Evolutionary conservation across 2,888 invertebrate genomes (phyloP).

Genomic region (Andrena bucephala): DNA sequence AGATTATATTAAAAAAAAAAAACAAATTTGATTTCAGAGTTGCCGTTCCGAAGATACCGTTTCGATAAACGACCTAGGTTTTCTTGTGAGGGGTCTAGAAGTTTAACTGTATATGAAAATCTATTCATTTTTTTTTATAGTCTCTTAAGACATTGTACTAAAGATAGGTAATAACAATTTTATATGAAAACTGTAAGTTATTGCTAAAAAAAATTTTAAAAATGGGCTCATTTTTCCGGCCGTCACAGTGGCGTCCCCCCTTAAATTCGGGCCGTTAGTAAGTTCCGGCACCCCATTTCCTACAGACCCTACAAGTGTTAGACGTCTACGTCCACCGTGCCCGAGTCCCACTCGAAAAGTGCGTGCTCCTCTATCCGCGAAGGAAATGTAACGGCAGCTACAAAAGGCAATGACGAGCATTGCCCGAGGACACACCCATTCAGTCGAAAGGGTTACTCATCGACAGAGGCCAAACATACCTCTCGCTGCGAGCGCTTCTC

Average conservation of each 20-base stretch:
- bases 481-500: not conserved
- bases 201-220: too few relatives aligned
- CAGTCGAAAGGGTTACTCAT: constrained; percentile 67
- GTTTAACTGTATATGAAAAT: too few relatives aligned
- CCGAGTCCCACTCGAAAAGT: not conserved
- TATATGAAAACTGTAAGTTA: too few relatives aligned
- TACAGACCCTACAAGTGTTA: not conserved
- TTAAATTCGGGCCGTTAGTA: constrained; percentile 46
- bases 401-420: constrained; percentile 51
- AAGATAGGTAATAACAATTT: too few relatives aligned
- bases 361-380: not conserved
- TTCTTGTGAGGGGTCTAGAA: too few relatives aligned
- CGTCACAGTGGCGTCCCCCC: not conserved
- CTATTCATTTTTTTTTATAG: too few relatives aligned
- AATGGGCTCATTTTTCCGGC: too few relatives aligned
- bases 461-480: constrained; percentile 48
- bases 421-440: constrained; percentile 59
- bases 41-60: too few relatives aligned
- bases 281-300: not conserved
- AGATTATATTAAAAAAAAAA: too few relatives aligned
- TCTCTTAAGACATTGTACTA: too few relatives aligned
- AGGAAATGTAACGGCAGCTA: not conserved
- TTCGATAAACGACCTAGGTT: too few relatives aligned
- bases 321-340: not conserved
- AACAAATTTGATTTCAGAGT: too few relatives aligned